Evolutionary conservation across 2,888 invertebrate genomes (phyloP).

Genomic region (Ophion ventricosus): DNA sequence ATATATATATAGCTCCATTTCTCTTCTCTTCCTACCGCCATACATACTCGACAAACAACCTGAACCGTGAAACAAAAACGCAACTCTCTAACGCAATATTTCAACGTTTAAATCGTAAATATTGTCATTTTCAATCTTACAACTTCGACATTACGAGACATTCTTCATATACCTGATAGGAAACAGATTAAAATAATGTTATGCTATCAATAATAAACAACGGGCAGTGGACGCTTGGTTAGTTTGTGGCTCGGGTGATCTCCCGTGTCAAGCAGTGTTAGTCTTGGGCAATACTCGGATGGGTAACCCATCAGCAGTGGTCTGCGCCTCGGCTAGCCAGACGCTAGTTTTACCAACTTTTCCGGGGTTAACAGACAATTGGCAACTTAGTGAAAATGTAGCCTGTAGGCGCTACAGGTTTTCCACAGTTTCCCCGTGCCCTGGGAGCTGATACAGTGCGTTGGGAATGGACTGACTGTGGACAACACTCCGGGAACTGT

Average conservation of each 20-base stretch:
- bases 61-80: conserved; percentile 30
- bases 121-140: background rate
- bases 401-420: too few species aligned
- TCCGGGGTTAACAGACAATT: too few species aligned
- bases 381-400: too few species aligned
- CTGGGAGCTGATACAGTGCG: too few species aligned
- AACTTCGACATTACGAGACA: background rate
- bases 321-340: too few species aligned
- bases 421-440: too few species aligned
- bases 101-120: conserved; percentile 40
- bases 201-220: background rate
- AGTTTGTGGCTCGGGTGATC: too few species aligned
- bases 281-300: too few species aligned
- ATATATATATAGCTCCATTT: background rate
- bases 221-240: too few species aligned
- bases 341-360: too few species aligned
- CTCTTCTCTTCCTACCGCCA: conserved; percentile 21
- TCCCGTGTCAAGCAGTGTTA: too few species aligned
- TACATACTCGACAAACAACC: conserved; percentile 52
- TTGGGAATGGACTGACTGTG: background rate
- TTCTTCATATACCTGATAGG: background rate
- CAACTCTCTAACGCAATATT: conserved; percentile 23
- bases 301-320: too few species aligned
- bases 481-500: background rate
- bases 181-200: background rate